Conservation (phyloP, 2,113 vertebrate species). For the Galeopterus variegatus region DNA sequence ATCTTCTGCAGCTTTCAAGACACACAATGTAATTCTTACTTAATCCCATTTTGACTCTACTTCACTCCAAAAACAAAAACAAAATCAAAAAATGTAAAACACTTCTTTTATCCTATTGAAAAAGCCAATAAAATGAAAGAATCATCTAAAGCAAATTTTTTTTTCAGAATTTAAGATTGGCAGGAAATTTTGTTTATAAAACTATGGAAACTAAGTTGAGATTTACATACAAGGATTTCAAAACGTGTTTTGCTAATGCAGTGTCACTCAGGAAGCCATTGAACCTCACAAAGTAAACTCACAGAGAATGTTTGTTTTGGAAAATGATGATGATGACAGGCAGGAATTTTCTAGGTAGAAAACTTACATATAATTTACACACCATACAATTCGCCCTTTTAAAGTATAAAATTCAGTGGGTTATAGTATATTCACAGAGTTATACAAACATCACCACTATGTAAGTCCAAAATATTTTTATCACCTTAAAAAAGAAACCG, state of each 20-base stretch:
- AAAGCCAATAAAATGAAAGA: conserved; percentile 61
- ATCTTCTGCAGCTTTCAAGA: conserved; percentile 58
- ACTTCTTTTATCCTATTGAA: conserved; percentile 60
- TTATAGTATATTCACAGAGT: background rate
- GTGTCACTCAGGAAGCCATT: conserved; percentile 25
- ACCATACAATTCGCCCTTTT: background rate
- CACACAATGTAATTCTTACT: conserved; percentile 33
- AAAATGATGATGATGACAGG: background rate
- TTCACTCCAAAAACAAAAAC: conserved; percentile 57
- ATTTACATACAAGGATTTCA: conserved; percentile 54
- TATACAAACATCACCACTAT: background rate
- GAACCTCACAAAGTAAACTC: conserved; percentile 31
- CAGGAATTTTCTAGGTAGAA: conserved; percentile 24
- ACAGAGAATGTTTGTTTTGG: conserved; percentile 32
- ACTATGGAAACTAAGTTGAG: conserved; percentile 54
- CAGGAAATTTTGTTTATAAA: conserved; percentile 71
- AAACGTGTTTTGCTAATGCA: conserved; percentile 57
- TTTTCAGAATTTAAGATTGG: conserved; percentile 64
- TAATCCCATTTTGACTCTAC: conserved; percentile 43
- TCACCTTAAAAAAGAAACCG: background rate
- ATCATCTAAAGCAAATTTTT: background rate
- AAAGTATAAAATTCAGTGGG: background rate
- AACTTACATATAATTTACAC: conserved; percentile 23
- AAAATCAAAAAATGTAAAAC: background rate
- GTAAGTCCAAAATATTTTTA: background rate